Conservation (phyloP, 2,888 invertebrate genomes). For the Apamea anceps region DNA sequence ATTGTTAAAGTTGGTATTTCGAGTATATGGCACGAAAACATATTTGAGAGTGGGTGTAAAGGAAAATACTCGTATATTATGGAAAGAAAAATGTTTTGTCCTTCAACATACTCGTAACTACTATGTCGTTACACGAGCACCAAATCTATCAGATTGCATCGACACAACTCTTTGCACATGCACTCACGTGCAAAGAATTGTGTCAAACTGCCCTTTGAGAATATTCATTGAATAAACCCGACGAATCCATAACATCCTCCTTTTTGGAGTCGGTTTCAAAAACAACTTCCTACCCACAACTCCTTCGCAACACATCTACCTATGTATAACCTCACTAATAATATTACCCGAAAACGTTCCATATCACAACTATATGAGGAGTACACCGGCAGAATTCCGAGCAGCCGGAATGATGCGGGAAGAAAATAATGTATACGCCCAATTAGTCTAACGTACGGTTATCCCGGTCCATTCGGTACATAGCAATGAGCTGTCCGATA, state of each 20-base stretch:
- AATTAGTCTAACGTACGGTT: conserved; percentile 70
- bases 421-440: conserved; percentile 63
- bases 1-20: background rate
- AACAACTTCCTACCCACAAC: background rate
- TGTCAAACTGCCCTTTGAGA: background rate
- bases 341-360: conserved; percentile 51
- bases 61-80: background rate
- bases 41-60: background rate
- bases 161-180: background rate
- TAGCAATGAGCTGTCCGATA: conserved; percentile 62
- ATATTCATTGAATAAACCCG: background rate
- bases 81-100: background rate
- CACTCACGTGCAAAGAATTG: background rate
- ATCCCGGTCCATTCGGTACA: conserved; percentile 53
- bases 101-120: background rate
- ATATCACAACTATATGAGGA: conserved; percentile 60
- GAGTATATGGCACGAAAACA: background rate
- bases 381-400: conserved; percentile 51
- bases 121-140: background rate
- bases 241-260: background rate
- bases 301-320: conserved; percentile 15
- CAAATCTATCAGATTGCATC: background rate
- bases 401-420: conserved; percentile 53
- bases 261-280: background rate
- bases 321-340: conserved; percentile 34